Conservation (phyloP, 2,113 vertebrate species). For the Rutilus rutilus region DNA sequence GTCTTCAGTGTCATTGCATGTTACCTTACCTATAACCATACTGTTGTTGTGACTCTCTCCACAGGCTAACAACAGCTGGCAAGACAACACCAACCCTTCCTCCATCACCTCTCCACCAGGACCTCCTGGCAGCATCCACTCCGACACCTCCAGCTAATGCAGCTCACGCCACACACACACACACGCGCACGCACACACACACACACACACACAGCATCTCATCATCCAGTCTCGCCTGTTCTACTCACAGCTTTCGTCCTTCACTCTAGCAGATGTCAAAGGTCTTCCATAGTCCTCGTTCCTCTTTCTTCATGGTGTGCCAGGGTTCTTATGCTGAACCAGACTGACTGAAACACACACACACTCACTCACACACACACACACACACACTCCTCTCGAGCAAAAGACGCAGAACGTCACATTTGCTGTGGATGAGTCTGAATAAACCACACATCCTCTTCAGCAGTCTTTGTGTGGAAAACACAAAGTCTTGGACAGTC, state of each 20-base stretch:
- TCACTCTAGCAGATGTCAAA: neutral
- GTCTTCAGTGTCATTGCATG: neutral
- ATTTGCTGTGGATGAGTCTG: neutral
- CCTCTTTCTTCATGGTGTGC: neutral
- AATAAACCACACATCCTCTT: neutral
- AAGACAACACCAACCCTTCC: conserved; percentile 80
- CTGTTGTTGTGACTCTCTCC: conserved; percentile 10
- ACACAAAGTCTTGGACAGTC: neutral
- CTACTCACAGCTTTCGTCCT: conserved; percentile 27
- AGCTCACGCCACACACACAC: conserved; percentile 21
- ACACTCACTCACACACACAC: neutral
- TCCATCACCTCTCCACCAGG: conserved; percentile 79
- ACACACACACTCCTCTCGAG: neutral
- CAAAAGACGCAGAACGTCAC: neutral
- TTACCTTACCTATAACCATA: neutral
- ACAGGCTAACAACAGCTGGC: conserved; percentile 86
- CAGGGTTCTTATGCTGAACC: neutral
- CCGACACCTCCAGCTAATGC: conserved; percentile 83
- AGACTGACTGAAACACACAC: conserved; percentile 1
- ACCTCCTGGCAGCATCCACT: conserved; percentile 82
- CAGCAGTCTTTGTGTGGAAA: neutral
- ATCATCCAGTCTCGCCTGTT: conserved; percentile 37
- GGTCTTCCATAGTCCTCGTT: conserved; percentile 13
- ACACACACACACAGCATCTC: conserved; percentile 24
- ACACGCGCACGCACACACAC: conserved; percentile 19